Conservation (phyloP, 2,797 vertebrate genomes). For the Lemur catta region DNA sequence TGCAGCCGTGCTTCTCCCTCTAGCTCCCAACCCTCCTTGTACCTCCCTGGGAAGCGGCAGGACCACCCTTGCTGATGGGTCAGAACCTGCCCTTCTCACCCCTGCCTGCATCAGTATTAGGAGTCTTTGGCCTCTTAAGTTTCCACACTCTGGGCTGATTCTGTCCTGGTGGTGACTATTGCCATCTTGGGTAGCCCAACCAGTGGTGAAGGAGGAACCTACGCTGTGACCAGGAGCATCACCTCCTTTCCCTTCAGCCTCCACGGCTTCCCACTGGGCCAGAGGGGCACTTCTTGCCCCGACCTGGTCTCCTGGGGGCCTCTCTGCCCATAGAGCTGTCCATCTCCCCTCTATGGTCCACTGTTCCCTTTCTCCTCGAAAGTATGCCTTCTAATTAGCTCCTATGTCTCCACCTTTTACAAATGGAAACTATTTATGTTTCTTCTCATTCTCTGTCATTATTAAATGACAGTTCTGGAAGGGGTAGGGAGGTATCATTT, state of each 20-base stretch:
- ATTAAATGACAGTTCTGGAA: neutral
- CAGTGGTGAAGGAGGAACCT: neutral
- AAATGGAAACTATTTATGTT: neutral
- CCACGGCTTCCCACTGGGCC: neutral
- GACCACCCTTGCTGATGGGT: neutral
- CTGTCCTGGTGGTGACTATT: neutral
- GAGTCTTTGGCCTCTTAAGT: neutral
- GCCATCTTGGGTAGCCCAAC: neutral
- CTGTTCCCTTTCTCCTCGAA: neutral
- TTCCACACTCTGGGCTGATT: neutral
- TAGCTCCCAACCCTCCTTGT: neutral
- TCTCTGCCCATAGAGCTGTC: neutral
- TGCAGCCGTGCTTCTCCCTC: neutral
- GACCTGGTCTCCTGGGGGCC: neutral
- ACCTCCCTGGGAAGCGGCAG: neutral
- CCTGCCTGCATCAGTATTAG: neutral
- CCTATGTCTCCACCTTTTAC: neutral
- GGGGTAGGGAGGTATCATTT: neutral
- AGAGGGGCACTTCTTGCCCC: neutral
- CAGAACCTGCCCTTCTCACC: neutral
- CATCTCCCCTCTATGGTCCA: neutral
- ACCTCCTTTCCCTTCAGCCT: neutral
- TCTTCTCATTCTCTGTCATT: neutral
- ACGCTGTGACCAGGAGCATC: neutral
- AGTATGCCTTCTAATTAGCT: neutral